Evolutionary conservation across 2,797 vertebrate species (phyloP).

Genomic region (Chaetophractus vellerosus): DNA sequence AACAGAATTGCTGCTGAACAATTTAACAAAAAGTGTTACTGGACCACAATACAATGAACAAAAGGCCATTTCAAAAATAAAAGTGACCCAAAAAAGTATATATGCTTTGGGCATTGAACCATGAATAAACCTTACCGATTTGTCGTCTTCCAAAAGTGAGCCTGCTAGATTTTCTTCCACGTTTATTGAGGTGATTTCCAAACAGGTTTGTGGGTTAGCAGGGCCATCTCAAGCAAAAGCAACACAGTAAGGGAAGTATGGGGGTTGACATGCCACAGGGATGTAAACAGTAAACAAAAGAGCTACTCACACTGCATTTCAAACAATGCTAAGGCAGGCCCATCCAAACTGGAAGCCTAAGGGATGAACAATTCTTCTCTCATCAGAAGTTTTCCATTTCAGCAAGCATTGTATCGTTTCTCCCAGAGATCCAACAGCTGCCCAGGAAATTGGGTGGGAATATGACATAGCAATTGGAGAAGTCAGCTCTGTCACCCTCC

Average conservation of each 20-base stretch:
- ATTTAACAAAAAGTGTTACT: slow-evolving; percentile 91
- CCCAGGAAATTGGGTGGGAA: slow-evolving; percentile 85
- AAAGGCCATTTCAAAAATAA: slow-evolving; percentile 88
- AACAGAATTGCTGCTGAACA: slow-evolving; percentile 89
- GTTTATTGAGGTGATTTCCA: slow-evolving; percentile 89
- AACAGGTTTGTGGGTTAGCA: slow-evolving; percentile 86
- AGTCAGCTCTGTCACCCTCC: slow-evolving; percentile 75
- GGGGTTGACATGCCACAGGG: slow-evolving; percentile 85
- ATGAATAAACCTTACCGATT: slow-evolving; percentile 89
- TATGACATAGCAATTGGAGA: slow-evolving; percentile 82
- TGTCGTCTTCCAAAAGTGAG: slow-evolving; percentile 89
- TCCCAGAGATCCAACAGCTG: slow-evolving; percentile 79
- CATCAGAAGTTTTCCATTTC: slow-evolving; percentile 86
- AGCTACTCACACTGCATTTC: slow-evolving; percentile 85
- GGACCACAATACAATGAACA: slow-evolving; percentile 88
- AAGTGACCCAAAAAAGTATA: slow-evolving; percentile 86
- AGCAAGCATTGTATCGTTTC: slow-evolving; percentile 85
- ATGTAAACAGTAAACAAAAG: slow-evolving; percentile 83
- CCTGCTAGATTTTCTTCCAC: slow-evolving; percentile 88
- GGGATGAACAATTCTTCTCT: slow-evolving; percentile 84
- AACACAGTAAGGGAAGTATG: slow-evolving; percentile 81
- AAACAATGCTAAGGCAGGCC: slow-evolving; percentile 87
- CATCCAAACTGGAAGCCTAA: slow-evolving; percentile 85
- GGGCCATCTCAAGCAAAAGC: slow-evolving; percentile 86
- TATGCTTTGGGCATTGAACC: slow-evolving; percentile 87